Base-by-base conservation (phyloP, 2,888 invertebrate species). In the Drosophila longiperda region DNA sequence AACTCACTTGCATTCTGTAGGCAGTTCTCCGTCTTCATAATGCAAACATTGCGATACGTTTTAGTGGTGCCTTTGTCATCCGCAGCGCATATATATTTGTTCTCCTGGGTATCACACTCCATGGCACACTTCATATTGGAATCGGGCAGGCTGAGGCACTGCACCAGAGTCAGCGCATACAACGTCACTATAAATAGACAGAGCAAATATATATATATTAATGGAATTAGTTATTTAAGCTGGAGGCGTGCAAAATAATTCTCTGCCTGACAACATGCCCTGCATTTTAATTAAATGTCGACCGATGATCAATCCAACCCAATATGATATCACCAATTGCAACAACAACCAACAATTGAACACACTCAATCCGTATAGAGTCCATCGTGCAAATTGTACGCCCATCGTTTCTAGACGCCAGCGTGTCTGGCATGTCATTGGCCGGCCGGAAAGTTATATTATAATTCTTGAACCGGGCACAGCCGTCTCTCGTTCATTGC, bases 11-110 rank as follows among this genome's bases (percentile, higher is more conserved):
- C 66, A 72, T 71, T 78, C 65, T 80, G 92, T 57, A 93, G 87
- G 70, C 93, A 93, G 82, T 93, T 93, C 77, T 93, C 93, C 34
- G 92, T 91, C 81, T 92, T 92, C 83, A 93, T 88, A 57, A 92
- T 90, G 78, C 93, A 93, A 62, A 91, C 73, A 82, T 92, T 93
- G 59, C 91, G 91, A 73, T 92, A 93, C 38, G 92, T 91, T 78
- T 90, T 92, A 60, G 92, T 92, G 67, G 92, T 88, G 17, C 93
- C 93, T 55, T 91, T 92, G 72, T 93, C 93, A 70, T 93, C 92
- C 62, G 92, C 93, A 29, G 92, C 93, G 63, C 93, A 93, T 26
- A 93, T 82, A 9, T 78, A 78, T 54, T 73, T 80, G 48, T 66
- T 90, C 67, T 84, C 88, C 86, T 90, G 88, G 78, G 91, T 76